Conservation (phyloP, 2,888 invertebrate species). For the Flexamia atlantica region DNA sequence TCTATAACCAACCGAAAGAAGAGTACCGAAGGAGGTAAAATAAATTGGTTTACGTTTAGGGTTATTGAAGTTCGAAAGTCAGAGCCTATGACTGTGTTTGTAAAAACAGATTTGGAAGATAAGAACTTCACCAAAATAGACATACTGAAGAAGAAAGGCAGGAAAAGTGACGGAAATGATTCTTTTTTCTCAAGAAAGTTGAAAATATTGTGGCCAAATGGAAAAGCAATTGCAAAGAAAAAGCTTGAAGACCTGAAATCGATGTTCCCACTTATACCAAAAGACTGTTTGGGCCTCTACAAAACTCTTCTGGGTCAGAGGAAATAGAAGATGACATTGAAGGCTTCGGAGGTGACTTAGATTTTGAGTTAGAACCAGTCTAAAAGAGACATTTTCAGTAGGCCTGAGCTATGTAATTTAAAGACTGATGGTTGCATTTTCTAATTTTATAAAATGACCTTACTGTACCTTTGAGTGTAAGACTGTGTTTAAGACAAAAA, state of each 20-base stretch:
- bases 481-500: too few species aligned
- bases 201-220: constrained; percentile 36
- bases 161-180: background rate
- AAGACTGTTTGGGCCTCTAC: constrained; percentile 26
- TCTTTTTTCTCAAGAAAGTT: background rate
- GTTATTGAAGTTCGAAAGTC: constrained; percentile 15
- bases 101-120: constrained; percentile 14
- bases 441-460: too few species aligned
- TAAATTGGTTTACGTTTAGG: constrained; percentile 45
- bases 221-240: constrained; percentile 10
- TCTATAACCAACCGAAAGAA: constrained; percentile 45
- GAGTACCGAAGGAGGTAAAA: background rate
- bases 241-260: constrained; percentile 39
- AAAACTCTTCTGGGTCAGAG: constrained; percentile 18
- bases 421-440: too few species aligned
- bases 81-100: constrained; percentile 19
- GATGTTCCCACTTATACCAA: constrained; percentile 2
- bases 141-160: constrained; percentile 8
- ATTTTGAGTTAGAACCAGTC: background rate
- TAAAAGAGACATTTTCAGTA: too few species aligned
- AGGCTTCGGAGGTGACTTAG: constrained; percentile 41
- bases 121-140: background rate
- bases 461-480: too few species aligned
- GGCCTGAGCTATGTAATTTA: too few species aligned
- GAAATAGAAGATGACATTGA: constrained; percentile 23